These are phyloP conservation scores for Leptinotarsa defecta DNA, from an alignment of 1,140 invertebrate species.

Conservation along the genomic window DNA sequence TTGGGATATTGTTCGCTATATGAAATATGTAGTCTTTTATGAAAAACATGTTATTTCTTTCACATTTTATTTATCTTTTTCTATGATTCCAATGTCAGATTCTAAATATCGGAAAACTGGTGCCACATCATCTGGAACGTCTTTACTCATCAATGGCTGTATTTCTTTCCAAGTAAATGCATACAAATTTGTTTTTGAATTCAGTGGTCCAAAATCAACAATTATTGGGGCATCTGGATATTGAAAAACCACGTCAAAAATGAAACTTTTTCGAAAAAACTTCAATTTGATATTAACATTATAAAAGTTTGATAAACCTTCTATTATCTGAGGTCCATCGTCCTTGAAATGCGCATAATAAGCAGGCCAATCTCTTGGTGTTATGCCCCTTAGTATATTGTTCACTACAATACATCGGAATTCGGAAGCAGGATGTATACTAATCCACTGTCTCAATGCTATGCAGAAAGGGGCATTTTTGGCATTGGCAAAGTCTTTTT, in stretches of 20 bases:
- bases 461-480: constrained; percentile 48
- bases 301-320: constrained; percentile 45
- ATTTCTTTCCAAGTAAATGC: constrained; percentile 53
- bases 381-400: constrained; percentile 51
- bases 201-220: constrained; percentile 50
- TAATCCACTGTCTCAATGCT: constrained; percentile 48
- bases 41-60: too few species aligned
- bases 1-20: too few species aligned
- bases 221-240: constrained; percentile 46
- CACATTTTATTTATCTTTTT: constrained; percentile 13
- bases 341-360: constrained; percentile 52
- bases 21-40: too few species aligned
- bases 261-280: constrained; percentile 48
- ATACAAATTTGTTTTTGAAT: constrained; percentile 51
- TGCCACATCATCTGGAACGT: constrained; percentile 42
- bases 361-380: constrained; percentile 53
- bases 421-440: constrained; percentile 52
- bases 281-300: constrained; percentile 42
- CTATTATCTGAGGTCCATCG: constrained; percentile 49
- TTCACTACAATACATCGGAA: constrained; percentile 53
- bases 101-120: constrained; percentile 54
- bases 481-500: constrained; percentile 48
- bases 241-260: constrained; percentile 49
- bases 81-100: constrained; percentile 51
- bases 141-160: constrained; percentile 46